Conservation (phyloP, 2,797 vertebrate genomes). For the Melanotaenia maccullochi region DNA sequence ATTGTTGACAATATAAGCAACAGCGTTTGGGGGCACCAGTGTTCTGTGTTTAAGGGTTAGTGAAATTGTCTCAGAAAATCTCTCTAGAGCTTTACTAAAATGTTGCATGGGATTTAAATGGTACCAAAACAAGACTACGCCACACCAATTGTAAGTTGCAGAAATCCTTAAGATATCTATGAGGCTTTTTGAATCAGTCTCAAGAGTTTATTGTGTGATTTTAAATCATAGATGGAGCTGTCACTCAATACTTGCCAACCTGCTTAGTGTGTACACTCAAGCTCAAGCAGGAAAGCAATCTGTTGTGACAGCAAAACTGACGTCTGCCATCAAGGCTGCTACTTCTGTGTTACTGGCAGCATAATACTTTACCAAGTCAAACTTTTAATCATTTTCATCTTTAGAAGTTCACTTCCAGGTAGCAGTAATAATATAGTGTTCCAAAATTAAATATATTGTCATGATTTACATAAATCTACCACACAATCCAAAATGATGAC, state of each 20-base stretch:
- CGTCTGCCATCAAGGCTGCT: conserved; percentile 5
- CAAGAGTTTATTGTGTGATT: conserved; percentile 1
- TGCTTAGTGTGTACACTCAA: conserved; percentile 9
- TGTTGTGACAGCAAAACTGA: conserved; percentile 21
- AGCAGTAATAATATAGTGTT: neutral
- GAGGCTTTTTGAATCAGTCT: conserved; percentile 20
- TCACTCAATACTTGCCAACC: neutral
- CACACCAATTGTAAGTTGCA: neutral
- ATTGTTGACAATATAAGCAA: neutral
- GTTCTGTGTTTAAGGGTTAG: too few relatives aligned
- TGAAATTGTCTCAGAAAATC: neutral
- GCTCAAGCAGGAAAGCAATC: conserved; percentile 9
- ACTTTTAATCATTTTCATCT: neutral
- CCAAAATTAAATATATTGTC: neutral
- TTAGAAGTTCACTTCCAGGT: neutral
- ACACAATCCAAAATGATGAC: neutral
- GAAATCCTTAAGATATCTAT: conserved; percentile 7
- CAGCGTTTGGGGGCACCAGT: too few relatives aligned
- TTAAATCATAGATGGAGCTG: conserved; percentile 6
- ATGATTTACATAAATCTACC: conserved; percentile 2
- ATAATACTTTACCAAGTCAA: conserved; percentile 6
- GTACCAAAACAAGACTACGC: neutral
- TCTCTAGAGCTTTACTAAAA: neutral
- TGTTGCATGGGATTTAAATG: conserved; percentile 4
- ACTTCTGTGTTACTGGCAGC: neutral